phyloP scores from a whole-genome alignment of 2,888 invertebrate species.

The Drymonia ruficornis region DNA sequence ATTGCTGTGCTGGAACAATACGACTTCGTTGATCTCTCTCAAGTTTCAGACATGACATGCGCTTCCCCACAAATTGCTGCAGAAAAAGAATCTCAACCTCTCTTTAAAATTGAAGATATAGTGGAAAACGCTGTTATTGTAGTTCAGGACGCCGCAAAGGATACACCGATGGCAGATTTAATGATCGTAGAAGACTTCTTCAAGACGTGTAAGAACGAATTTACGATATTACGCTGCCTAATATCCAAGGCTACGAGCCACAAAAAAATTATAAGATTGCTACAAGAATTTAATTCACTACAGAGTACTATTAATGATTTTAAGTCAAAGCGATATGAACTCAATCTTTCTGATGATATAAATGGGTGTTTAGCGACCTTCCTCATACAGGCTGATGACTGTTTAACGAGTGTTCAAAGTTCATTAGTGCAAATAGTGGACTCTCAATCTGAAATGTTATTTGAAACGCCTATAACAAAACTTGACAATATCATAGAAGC shows the following conservation, averaged over 20 bases:
- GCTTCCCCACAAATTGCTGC: conserved; percentile 51
- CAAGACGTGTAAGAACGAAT: conserved; percentile 62
- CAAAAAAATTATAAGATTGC: conserved; percentile 66
- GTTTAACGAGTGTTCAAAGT: conserved; percentile 51
- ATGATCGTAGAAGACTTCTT: conserved; percentile 66
- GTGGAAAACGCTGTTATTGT: conserved; percentile 59
- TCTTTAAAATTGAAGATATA: conserved; percentile 59
- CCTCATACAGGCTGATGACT: conserved; percentile 54
- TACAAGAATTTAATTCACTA: conserved; percentile 64
- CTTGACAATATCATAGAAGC: conserved; percentile 38
- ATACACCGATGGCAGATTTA: conserved; percentile 54
- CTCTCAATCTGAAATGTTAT: conserved; percentile 55
- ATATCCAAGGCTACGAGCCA: conserved; percentile 59
- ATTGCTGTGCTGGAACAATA: conserved; percentile 70
- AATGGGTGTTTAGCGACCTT: conserved; percentile 52
- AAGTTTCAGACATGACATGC: conserved; percentile 58
- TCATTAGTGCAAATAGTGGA: conserved; percentile 58
- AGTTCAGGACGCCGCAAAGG: conserved; percentile 54
- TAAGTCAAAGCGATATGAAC: conserved; percentile 45
- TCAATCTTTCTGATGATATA: conserved; percentile 52
- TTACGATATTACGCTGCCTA: conserved; percentile 59
- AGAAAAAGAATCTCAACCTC: conserved; percentile 59
- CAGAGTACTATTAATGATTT: conserved; percentile 56
- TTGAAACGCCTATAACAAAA: conserved; percentile 51
- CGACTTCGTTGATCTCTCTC: conserved; percentile 66